phyloP scores from a whole-genome alignment of 2,888 invertebrate species.

The Pristionchus entomophagus region DNA sequence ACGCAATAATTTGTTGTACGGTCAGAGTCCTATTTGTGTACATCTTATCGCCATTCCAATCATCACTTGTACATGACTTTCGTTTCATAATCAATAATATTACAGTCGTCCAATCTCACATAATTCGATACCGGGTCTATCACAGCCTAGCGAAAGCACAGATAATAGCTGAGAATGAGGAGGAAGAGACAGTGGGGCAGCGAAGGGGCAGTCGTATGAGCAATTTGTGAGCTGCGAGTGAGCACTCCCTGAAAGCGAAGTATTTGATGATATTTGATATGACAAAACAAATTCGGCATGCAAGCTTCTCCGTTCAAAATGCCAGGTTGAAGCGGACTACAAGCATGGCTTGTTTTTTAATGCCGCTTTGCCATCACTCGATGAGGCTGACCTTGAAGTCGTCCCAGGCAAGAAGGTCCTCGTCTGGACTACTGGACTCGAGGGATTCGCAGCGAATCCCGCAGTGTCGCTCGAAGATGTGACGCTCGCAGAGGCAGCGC shows the following conservation, averaged over 20 bases:
- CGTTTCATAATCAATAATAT: not conserved
- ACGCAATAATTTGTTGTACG: not conserved
- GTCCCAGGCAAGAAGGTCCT: slow-evolving; percentile 61
- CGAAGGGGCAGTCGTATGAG: not conserved
- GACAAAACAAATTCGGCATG: too few relatives aligned
- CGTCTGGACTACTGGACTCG: slow-evolving; percentile 61
- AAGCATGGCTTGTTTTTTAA: not conserved
- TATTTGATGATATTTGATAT: too few relatives aligned
- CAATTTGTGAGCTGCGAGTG: slow-evolving; percentile 40
- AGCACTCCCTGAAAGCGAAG: slow-evolving; percentile 26
- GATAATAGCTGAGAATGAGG: slow-evolving; percentile 1
- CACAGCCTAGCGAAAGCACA: slow-evolving; percentile 33
- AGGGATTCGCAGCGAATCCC: slow-evolving; percentile 59
- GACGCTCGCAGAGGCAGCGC: slow-evolving; percentile 60
- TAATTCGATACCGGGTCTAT: slow-evolving; percentile 33
- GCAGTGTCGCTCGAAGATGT: slow-evolving; percentile 57
- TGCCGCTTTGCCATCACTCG: not conserved
- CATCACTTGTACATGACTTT: slow-evolving; percentile 4
- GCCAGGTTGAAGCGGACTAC: not conserved
- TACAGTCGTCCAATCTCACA: not conserved
- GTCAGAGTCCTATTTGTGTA: not conserved
- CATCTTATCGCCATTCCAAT: slow-evolving; percentile 6
- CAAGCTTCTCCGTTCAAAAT: too few relatives aligned
- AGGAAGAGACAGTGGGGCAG: not conserved
- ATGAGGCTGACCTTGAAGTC: slow-evolving; percentile 47